Evolutionary conservation across 2,113 vertebrate species (phyloP).

Genomic region (Rattus rattus): DNA sequence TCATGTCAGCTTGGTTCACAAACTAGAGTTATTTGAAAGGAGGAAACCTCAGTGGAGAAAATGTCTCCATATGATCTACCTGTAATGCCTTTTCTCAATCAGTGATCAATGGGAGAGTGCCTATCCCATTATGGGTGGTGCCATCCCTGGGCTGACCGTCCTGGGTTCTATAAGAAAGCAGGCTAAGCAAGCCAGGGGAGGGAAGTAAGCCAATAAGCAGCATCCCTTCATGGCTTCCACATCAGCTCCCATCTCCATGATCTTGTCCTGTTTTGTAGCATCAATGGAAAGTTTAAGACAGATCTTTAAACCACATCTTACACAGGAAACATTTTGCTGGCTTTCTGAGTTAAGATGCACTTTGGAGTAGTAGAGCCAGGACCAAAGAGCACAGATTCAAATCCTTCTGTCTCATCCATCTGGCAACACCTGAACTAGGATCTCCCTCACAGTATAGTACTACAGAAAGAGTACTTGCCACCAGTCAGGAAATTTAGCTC

Average conservation of each 20-base stretch:
- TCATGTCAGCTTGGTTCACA: background rate
- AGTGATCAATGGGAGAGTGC: background rate
- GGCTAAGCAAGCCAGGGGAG: background rate
- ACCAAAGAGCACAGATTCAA: background rate
- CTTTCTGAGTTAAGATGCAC: background rate
- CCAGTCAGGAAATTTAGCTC: background rate
- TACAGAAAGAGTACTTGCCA: background rate
- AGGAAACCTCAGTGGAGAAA: background rate
- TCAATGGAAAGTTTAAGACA: background rate
- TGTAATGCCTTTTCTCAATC: background rate
- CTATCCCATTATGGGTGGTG: background rate
- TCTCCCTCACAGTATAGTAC: accelerated
- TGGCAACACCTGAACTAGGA: background rate
- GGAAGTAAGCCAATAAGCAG: background rate
- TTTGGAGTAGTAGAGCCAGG: background rate
- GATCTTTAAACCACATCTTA: background rate
- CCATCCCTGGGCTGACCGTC: background rate
- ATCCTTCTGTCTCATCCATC: background rate
- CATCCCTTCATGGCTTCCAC: background rate
- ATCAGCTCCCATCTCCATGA: background rate
- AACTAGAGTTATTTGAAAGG: background rate
- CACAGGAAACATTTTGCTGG: background rate
- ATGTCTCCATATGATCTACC: background rate
- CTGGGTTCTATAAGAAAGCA: background rate
- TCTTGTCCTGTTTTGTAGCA: background rate